phyloP scores from a whole-genome alignment of 2,113 vertebrate species.

The Tenrec ecaudatus region DNA sequence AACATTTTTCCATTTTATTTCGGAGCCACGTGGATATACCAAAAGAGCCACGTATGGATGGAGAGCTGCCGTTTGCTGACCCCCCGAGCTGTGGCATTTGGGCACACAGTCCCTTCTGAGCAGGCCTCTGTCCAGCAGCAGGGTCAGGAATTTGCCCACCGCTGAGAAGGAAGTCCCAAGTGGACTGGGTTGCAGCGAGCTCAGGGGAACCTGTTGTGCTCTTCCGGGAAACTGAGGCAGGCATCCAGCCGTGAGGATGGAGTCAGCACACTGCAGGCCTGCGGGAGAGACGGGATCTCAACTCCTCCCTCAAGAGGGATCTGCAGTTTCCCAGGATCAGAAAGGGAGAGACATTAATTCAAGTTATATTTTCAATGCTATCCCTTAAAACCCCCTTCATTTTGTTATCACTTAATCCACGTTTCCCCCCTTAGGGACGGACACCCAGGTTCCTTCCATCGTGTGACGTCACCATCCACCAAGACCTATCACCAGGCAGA shows the following conservation, averaged over 20 bases:
- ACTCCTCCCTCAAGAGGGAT: neutral
- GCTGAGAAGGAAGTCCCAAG: neutral
- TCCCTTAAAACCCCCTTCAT: neutral
- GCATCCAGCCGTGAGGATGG: neutral
- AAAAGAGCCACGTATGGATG: no score
- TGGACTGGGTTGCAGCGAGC: neutral
- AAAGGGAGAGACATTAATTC: neutral
- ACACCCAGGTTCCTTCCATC: slow-evolving; percentile 5
- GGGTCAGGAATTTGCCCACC: neutral
- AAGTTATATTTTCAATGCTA: neutral
- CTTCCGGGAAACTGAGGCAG: slow-evolving; percentile 38
- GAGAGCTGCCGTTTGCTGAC: no score
- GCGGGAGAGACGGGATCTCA: neutral
- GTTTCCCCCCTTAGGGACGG: neutral
- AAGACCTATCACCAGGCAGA: neutral
- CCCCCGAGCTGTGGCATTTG: neutral
- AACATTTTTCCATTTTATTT: no score
- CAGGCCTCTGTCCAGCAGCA: neutral
- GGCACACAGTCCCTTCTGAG: neutral
- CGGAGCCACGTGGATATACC: no score
- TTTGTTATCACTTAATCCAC: neutral
- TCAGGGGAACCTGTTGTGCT: neutral
- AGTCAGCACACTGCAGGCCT: neutral
- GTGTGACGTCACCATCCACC: neutral
- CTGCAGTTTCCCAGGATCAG: neutral